Evolutionary conservation across 2,888 invertebrate genomes (phyloP), one percentile per base, ranked within the genome.

Genomic region (Phytoseiulus persimilis): DNA sequence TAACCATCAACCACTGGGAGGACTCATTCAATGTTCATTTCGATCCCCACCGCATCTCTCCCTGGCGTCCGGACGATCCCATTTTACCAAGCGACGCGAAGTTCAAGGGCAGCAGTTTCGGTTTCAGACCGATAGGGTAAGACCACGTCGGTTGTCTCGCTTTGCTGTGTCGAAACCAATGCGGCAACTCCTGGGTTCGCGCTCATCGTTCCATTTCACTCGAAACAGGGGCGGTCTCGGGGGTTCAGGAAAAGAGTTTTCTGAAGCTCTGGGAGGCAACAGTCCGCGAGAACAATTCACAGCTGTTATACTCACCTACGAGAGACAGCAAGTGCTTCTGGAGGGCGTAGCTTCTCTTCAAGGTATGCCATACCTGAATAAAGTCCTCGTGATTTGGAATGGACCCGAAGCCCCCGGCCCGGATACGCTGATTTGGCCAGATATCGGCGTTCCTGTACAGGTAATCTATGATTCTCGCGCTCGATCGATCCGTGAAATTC

Each of bases 321-420:
- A 99, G 93, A 94, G 99, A 45, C 98, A 99, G 92, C 92, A 92
- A 23, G 97, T 99, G 46, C 94, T 99, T 32, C 93, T 99, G 90
- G 96, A 97, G 14, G 94, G 98, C 45, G 45, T 87, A 0, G 32
- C 87, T 33, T 33, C 87, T 23, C 94, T 99, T 31, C 95, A 97
- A 91, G 97, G 97, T 0, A 93, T 99, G 91, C 99, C 99, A 0
- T 98, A 99, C 93, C 94, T 99, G 90, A 98, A 99, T 93, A 98
- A 98, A 93, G 98, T 99, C 32, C n/a, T 99, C 11, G 97, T 99
- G 0, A 96, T 99, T 0, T 99, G 99, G 99, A 99, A 99, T 93
- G 97, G 97, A 11, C 96, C 96, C 0, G 94, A 95, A 91, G 95
- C 95, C 0, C 97, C 97, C 0, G 93, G 93, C 0, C 93, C 95